A percentile compares a stretch with the other conserved stretches of the same genome.
These are phyloP conservation scores for Rachycentron canadum DNA, from an alignment of 2,797 vertebrate species.

Conservation along the genomic window DNA sequence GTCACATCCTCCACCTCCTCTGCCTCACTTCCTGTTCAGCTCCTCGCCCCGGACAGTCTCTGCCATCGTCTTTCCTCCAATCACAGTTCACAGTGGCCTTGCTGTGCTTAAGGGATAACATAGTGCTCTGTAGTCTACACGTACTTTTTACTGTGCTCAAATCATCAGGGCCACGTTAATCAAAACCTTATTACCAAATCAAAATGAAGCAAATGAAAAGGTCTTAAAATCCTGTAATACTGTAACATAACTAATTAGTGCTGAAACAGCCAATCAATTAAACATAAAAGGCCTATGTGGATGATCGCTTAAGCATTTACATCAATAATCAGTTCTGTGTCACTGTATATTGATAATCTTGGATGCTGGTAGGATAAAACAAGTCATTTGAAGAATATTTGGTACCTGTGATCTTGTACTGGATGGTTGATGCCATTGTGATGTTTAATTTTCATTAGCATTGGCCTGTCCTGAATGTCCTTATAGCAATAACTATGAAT, in stretches of 20 bases:
- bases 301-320: not conserved
- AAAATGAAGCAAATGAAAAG: not conserved
- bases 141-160: not conserved
- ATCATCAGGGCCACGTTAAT: not conserved
- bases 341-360: not conserved
- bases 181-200: not conserved
- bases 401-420: no score
- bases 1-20: conserved; percentile 28
- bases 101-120: not conserved
- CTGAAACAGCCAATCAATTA: no score
- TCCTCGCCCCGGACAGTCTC: not conserved
- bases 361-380: not conserved
- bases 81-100: not conserved
- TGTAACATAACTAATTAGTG: not conserved
- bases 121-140: not conserved
- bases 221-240: not conserved
- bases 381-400: not conserved
- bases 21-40: conserved; percentile 14
- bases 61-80: not conserved
- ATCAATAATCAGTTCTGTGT: not conserved
- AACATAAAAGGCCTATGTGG: not conserved
- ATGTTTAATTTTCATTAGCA: not conserved
- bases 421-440: not conserved
- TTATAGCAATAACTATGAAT: not conserved
- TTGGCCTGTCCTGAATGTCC: not conserved